Evolutionary conservation across 2,113 vertebrate species (phyloP), one percentile per base, ranked within the genome.

Genomic region (Indicator indicator): DNA sequence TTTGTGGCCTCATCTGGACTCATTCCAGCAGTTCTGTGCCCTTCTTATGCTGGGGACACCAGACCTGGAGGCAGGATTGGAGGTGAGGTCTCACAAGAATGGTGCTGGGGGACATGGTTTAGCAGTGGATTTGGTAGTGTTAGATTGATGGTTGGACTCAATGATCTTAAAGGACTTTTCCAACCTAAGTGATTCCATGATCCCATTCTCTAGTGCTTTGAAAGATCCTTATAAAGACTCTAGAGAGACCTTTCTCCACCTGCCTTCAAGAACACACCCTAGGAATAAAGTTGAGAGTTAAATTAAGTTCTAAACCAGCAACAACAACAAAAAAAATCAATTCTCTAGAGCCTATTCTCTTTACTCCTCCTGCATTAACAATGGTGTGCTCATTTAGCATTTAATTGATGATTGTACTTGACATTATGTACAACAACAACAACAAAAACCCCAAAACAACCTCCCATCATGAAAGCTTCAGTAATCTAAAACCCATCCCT

Each of bases 401-500:
- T 97, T 95, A 96, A 91, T 86, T 96, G 94, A 92, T 11, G 2
- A 97, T 88, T 90, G 73, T 89, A 91, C 90, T 97, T 97, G 96
- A 97, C 82, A 95, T 95, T 95, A 95, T 90, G 70, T 83, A 94
- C 2, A 44, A 44, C 42, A 44, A 16, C 42, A 44, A 44, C 42
- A 52, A 52, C 12, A 9, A 50, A 23, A 48, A 48, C 19, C 9
- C 10, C 11, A 23, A 52, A 52, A 23, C 11, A 52, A 11, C 50
- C 74, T 94, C 86, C 95, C 94, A 96, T 96, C 79, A 90, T 74
- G 65, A 95, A 97, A 96, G 84, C 74, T 32, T 79, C 40, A 94
- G 93, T 94, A 97, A 97, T 97, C 92, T 95, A 91, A 97, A 97
- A 77, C 77, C 50, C 80, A 94, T 94, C 64, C 92, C 81, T 95